phyloP scores from a whole-genome alignment of 2,888 invertebrate genomes.

The Amphipoea oculea region DNA sequence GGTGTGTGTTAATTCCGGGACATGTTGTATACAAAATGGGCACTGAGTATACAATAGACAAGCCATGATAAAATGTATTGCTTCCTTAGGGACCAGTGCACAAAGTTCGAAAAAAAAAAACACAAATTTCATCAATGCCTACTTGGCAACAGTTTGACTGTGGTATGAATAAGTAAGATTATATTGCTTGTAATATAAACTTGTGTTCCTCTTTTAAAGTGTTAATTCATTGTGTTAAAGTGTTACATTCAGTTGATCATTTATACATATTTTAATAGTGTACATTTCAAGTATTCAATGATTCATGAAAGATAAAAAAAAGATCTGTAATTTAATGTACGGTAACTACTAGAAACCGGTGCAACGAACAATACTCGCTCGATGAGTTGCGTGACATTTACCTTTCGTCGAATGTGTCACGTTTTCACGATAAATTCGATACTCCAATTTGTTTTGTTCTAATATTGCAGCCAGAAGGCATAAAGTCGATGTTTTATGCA shows the following conservation, averaged over 20 bases:
- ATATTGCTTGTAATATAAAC: not conserved
- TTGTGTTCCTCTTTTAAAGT: not conserved
- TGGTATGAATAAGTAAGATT: not conserved
- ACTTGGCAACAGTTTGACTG: not conserved
- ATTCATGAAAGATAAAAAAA: constrained; percentile 21
- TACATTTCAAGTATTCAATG: constrained; percentile 2
- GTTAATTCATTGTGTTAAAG: not conserved
- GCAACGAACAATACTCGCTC: constrained; percentile 59
- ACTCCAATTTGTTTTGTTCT: constrained; percentile 62
- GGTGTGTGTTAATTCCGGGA: no score
- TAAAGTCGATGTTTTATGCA: constrained; percentile 56
- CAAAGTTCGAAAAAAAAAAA: not conserved
- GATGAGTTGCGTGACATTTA: constrained; percentile 68
- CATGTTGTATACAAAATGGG: not conserved
- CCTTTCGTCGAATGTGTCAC: constrained; percentile 67
- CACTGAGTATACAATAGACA: not conserved
- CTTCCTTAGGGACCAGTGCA: not conserved
- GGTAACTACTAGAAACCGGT: constrained; percentile 39
- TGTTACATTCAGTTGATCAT: not conserved
- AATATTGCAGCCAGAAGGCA: constrained; percentile 56
- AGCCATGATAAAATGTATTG: not conserved
- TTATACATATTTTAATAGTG: constrained; percentile 2
- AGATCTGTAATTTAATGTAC: constrained; percentile 18
- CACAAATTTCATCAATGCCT: not conserved
- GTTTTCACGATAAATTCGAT: constrained; percentile 66